phyloP scores from a whole-genome alignment of 2,797 vertebrate species.

The Chiloscyllium punctatum region DNA sequence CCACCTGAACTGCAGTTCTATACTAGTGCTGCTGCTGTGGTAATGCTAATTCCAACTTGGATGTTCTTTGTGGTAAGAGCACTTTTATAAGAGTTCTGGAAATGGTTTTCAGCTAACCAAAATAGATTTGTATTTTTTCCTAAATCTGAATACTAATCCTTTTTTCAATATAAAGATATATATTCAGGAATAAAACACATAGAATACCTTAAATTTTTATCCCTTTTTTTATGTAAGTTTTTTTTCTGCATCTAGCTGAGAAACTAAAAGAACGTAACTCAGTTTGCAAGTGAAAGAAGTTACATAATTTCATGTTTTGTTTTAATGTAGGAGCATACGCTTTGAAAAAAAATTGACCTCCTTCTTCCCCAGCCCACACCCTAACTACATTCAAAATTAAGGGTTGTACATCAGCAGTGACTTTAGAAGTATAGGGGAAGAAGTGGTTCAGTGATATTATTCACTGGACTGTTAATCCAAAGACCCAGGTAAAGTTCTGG shows the following conservation, averaged over 20 bases:
- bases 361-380: too few relatives aligned
- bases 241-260: background rate
- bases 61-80: slow-evolving; percentile 79
- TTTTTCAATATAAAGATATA: background rate
- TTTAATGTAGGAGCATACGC: background rate
- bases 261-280: background rate
- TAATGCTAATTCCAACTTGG: slow-evolving; percentile 94
- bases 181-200: background rate
- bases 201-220: background rate
- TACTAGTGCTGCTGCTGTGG: slow-evolving; percentile 82
- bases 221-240: background rate
- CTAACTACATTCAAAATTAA: background rate
- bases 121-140: background rate
- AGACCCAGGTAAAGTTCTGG: too few relatives aligned
- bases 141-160: background rate
- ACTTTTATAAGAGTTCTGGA: too few relatives aligned
- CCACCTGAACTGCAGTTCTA: slow-evolving; percentile 93
- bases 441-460: too few relatives aligned
- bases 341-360: background rate
- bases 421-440: background rate
- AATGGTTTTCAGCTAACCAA: background rate
- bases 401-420: background rate
- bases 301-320: background rate
- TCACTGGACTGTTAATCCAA: too few relatives aligned
- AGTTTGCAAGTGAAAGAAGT: background rate